Conservation (phyloP, 2,888 invertebrate species). For the Odontothrips loti region DNA sequence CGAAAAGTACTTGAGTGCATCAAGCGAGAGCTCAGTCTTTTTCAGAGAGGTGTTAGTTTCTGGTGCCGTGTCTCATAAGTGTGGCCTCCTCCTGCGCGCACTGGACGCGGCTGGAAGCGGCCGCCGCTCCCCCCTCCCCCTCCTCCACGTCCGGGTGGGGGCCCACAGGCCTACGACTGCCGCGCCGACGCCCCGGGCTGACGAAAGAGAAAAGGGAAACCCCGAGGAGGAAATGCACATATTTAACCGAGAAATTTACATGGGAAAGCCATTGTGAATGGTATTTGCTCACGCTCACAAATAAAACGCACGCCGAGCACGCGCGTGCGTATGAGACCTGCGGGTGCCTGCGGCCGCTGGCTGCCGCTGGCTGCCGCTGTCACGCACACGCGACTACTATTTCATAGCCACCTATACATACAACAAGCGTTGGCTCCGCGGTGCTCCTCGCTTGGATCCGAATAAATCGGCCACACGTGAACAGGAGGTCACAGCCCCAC, state of each 20-base stretch:
- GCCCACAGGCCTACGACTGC: neutral
- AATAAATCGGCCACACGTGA: no score
- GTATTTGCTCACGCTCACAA: constrained; percentile 16
- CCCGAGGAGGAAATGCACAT: neutral
- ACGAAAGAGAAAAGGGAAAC: neutral
- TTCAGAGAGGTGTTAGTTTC: no score
- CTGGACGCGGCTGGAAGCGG: no score
- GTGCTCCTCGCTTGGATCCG: no score
- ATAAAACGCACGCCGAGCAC: constrained; percentile 2
- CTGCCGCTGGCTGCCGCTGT: neutral
- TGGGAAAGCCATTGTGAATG: constrained; percentile 15
- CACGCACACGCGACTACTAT: neutral
- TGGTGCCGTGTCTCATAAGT: no score
- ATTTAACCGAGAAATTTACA: neutral
- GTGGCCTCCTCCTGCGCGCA: no score
- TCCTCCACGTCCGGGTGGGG: no score
- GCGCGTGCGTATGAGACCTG: neutral
- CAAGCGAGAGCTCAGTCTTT: no score
- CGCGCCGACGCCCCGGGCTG: neutral
- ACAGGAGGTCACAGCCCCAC: no score
- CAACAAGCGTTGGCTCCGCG: neutral
- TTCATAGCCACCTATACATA: neutral
- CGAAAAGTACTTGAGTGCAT: no score
- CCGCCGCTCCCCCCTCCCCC: no score
- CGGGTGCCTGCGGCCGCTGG: neutral